Evolutionary conservation across 2,888 invertebrate species (phyloP), one percentile per base, ranked within the genome.

Genomic region (Cactoblastis cactorum): DNA sequence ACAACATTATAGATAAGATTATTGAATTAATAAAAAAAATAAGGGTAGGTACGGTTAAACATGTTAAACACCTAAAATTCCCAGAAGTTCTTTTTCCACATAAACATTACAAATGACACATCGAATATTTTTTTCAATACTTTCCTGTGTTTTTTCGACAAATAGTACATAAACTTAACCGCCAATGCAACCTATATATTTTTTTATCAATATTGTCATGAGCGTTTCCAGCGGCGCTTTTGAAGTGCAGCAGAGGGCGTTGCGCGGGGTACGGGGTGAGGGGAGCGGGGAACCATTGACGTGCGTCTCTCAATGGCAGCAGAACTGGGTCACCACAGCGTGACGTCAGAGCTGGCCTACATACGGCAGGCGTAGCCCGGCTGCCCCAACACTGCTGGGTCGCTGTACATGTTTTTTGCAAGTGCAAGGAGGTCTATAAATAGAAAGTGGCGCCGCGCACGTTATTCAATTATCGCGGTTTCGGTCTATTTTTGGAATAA

Each of bases 261-360:
- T 62, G 58, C 58, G 58, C 61, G 59, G 51, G 58, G 56, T 11
- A 59, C 48, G 55, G 53, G 54, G 63, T 62, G 28, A 61, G 32
- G 53, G 55, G 53, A 59, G 67, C 65, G 74, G 77, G 72, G 69
- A 72, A 85, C 87, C 88, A 88, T 89, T 89, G 88, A 89, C 88
- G 88, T 79, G 83, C 80, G 74, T 71, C 80, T 79, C 83, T 89
- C 87, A 88, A 89, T 89, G 88, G 87, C 87, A 74, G 56, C 64
- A 63, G 71, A 86, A 78, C 66, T 88, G 71, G 88, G 88, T 87
- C 88, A 83, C 67, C 80, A 74, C 68, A 62, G 58, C 55, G 73
- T 87, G 88, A 88, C 88, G 88, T 88, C 88, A 88, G 73, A 37
- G 64, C 45, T 83, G 85, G 70, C 88, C 88, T 87, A 88, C 85